Evolutionary conservation across 2,888 invertebrate genomes (phyloP), one percentile per base, ranked within the genome.

Genomic region (Octonoba sinensis): DNA sequence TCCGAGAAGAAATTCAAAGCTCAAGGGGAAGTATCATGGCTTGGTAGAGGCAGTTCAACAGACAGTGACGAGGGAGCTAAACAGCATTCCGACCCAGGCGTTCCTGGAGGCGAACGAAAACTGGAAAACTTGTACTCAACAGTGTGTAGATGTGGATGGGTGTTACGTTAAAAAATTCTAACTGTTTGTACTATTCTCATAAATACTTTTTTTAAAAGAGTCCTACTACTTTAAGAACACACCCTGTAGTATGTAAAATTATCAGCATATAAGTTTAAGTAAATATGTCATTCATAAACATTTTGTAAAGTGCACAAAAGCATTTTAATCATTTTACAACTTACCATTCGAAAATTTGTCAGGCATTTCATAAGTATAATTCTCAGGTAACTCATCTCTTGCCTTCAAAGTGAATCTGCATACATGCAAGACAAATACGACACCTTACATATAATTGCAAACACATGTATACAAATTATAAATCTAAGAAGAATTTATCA

Each of bases 281-380:
- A n/a, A 2, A 27, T 3, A 27, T 27, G 27, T 27, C 6, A 2
- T 27, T 27, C 27, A 27, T 3, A 27, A 27, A 27, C 6, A 36
- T 36, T 36, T 36, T 36, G 11, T 6, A 36, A 6, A 36, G 8
- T 8, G 8, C 36, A 36, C 36, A 36, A 36, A 36, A 36, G 6
- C 8, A 36, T 36, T 36, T 36, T 8, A 36, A 36, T 36, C 8
- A 36, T 36, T 36, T 36, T 8, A 36, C 8, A 36, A 8, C 36
- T 44, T 20, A 59, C 57, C 36, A 62, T 56, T 16, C 18, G 2
- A 18, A 62, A 81, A 81, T 18, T 44, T 64, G 24, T 81, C 69
- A 24, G 79, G 79, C 46, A 81, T 81, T 22, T 74, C 64, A 13
- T 46, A 20, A 51, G 44, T 47, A 36, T 66, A 81, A 15, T 62